phyloP scores from a whole-genome alignment of 2,888 invertebrate species.

The Esperia sulphurella region DNA sequence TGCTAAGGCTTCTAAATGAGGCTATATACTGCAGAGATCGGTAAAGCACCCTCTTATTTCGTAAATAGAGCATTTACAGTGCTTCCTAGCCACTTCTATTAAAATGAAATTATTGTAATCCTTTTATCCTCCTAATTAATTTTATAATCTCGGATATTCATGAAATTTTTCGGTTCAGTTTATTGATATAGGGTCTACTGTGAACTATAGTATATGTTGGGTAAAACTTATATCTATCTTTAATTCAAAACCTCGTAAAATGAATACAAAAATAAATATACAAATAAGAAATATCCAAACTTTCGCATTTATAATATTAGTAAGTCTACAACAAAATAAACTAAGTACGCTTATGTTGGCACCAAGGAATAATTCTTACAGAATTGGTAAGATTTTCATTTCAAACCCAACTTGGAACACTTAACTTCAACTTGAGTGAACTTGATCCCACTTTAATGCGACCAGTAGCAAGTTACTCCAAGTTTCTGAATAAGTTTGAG shows the following conservation, averaged over 20 bases:
- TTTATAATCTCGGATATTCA: no score
- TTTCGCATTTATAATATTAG: no score
- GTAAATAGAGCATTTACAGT: not conserved
- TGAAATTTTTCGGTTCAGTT: no score
- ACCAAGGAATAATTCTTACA: not conserved
- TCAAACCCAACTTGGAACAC: not conserved
- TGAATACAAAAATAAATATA: no score
- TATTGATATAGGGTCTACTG: no score
- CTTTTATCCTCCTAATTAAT: no score
- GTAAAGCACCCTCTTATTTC: not conserved
- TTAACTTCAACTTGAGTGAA: constrained; percentile 3
- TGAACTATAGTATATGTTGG: no score
- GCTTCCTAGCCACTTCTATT: not conserved
- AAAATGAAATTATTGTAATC: no score
- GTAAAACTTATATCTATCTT: no score
- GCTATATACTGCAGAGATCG: not conserved
- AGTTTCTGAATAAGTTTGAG: not conserved
- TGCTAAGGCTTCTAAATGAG: not conserved
- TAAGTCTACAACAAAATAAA: no score
- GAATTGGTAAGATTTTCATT: not conserved
- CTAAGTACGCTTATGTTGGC: not conserved
- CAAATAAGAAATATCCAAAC: no score
- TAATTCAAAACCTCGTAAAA: no score
- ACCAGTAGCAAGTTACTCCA: not conserved
- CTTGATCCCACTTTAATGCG: constrained; percentile 1